phyloP scores from a whole-genome alignment of 2,797 vertebrate species.

The Thripadectes ignobilis region DNA sequence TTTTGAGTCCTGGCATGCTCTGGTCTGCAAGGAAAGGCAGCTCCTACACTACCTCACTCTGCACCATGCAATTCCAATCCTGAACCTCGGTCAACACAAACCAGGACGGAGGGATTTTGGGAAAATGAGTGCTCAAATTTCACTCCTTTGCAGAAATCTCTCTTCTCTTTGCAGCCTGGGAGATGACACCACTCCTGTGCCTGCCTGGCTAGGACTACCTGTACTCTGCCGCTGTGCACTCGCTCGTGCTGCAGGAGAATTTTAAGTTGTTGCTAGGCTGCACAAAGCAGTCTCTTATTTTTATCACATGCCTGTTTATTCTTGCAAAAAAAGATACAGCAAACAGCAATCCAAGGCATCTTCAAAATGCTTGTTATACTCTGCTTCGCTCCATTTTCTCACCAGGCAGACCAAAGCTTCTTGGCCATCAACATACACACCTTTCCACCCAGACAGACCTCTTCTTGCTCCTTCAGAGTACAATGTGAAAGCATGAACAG shows the following conservation, averaged over 20 bases:
- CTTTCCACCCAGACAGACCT: not conserved
- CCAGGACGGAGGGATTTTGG: rapidly evolving
- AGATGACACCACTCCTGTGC: not conserved
- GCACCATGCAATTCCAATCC: not conserved
- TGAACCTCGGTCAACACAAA: rapidly evolving
- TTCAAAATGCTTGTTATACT: not conserved
- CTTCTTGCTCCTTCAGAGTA: not conserved
- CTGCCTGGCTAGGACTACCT: not conserved
- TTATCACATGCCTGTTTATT: conserved; percentile 62
- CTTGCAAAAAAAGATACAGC: not conserved
- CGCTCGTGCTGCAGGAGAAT: not conserved
- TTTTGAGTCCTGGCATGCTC: not conserved
- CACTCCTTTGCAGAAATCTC: not conserved
- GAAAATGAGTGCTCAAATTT: not conserved
- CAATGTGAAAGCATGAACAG: not conserved
- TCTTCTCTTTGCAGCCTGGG: not conserved
- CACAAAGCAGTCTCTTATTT: conserved; percentile 51
- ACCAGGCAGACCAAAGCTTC: not conserved
- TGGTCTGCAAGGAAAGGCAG: not conserved
- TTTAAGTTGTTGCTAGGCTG: conserved; percentile 57
- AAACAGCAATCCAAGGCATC: conserved; percentile 17
- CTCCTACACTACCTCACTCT: not conserved
- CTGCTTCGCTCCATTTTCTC: not conserved
- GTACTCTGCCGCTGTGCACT: not conserved
- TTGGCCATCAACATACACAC: not conserved